phyloP scores from a whole-genome alignment of 2,797 vertebrate species.

The Lemur catta region DNA sequence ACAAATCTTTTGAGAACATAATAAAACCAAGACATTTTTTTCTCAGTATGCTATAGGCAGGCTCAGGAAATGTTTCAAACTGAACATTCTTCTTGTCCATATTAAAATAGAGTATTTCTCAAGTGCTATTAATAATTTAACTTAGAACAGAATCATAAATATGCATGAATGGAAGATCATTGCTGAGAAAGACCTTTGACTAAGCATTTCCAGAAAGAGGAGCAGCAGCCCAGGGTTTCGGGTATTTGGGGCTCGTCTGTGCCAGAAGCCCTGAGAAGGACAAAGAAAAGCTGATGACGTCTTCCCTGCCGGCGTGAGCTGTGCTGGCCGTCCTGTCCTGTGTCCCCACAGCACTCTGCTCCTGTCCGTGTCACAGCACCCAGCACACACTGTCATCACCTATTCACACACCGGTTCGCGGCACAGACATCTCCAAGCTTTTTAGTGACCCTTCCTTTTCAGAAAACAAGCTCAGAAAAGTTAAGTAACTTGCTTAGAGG shows the following conservation, averaged over 20 bases:
- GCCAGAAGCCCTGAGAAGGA: neutral
- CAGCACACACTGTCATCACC: neutral
- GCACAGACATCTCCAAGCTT: neutral
- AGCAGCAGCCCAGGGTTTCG: neutral
- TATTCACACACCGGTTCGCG: neutral
- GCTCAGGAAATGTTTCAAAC: neutral
- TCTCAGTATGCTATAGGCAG: neutral
- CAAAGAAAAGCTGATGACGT: neutral
- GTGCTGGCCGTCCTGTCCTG: neutral
- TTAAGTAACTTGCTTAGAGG: neutral
- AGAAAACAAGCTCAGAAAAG: neutral
- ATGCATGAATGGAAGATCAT: conserved; percentile 22
- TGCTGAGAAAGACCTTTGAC: neutral
- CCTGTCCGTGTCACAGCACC: neutral
- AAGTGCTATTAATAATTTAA: conserved; percentile 43
- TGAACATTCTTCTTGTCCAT: neutral
- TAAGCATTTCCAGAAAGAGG: neutral
- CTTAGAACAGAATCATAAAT: conserved; percentile 34
- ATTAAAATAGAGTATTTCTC: conserved; percentile 32
- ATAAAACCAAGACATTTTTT: neutral
- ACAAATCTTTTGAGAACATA: neutral
- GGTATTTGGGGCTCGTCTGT: neutral
- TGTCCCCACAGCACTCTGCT: neutral
- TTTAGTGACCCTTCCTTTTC: neutral
- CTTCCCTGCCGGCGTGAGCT: neutral